These are phyloP conservation scores for Philereme vetulata DNA, from an alignment of 2,888 invertebrate genomes.

Conservation along the genomic window DNA sequence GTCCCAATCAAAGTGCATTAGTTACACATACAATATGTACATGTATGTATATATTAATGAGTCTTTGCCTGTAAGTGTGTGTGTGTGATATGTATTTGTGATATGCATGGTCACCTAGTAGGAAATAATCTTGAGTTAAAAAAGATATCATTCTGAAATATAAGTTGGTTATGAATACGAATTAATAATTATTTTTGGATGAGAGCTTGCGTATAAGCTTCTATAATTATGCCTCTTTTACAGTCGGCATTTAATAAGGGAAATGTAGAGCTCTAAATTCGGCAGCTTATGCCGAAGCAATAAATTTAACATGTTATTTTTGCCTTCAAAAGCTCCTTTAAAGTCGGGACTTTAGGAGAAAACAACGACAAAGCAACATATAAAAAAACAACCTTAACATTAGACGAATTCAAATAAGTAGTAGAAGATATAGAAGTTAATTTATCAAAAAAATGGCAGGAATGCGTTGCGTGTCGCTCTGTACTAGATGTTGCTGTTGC, in stretches of 20 bases:
- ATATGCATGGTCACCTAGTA: too few relatives aligned
- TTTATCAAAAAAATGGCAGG: slow-evolving; percentile 15
- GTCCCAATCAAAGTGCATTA: too few relatives aligned
- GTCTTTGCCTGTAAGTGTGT: too few relatives aligned
- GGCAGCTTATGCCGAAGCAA: not conserved
- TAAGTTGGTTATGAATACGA: too few relatives aligned
- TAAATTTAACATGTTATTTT: not conserved
- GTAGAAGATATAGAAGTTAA: slow-evolving; percentile 12
- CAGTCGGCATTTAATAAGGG: not conserved
- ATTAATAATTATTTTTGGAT: too few relatives aligned
- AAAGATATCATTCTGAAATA: too few relatives aligned
- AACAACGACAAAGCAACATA: not conserved
- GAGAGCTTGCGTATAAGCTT: not conserved
- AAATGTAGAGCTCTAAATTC: not conserved
- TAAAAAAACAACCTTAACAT: slow-evolving; percentile 1
- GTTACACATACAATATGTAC: too few relatives aligned
- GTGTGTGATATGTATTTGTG: too few relatives aligned
- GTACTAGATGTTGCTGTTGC: slow-evolving; percentile 11
- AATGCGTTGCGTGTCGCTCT: slow-evolving; percentile 23
- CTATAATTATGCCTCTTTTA: slow-evolving; percentile 9
- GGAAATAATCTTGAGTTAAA: not conserved
- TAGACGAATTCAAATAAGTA: slow-evolving; percentile 13
- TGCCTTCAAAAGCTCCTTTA: slow-evolving; percentile 1
- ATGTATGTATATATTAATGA: too few relatives aligned
- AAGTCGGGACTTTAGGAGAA: not conserved